Evolutionary conservation across 2,113 vertebrate species (phyloP).

Genomic region (Leptosomus discolor): DNA sequence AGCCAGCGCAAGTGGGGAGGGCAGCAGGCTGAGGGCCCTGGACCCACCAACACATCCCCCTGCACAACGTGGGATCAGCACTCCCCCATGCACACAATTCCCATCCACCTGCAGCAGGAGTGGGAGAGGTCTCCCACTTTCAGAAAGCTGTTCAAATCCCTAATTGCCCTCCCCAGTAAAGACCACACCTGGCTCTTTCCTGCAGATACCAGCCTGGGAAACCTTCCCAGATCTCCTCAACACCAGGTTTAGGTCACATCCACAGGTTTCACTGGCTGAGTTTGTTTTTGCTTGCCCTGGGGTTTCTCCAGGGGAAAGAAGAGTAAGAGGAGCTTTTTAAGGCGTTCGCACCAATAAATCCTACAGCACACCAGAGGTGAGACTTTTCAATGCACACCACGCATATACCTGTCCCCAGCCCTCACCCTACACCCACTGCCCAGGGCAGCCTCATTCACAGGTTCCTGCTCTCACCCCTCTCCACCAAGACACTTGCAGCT

Average conservation of each 20-base stretch:
- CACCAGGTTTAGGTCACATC: neutral
- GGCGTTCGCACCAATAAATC: neutral
- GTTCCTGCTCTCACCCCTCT: neutral
- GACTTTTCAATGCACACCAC: neutral
- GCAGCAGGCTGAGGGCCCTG: neutral
- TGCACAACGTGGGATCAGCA: rapidly evolving
- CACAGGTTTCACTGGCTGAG: neutral
- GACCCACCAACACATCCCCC: neutral
- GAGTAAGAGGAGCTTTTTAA: neutral
- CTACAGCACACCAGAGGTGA: neutral
- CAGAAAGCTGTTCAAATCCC: neutral
- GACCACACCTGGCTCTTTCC: neutral
- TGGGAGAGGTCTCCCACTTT: neutral
- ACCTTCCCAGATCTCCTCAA: neutral
- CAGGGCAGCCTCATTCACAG: neutral
- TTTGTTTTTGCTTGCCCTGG: neutral
- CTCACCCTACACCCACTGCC: neutral
- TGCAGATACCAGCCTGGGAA: neutral
- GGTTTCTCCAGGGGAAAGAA: neutral
- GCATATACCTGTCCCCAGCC: neutral
- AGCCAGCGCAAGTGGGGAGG: neutral
- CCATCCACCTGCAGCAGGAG: rapidly evolving
- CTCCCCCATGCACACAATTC: rapidly evolving
- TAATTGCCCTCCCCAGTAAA: rapidly evolving
- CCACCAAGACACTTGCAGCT: neutral